These are phyloP conservation scores for Arctopsyche grandis DNA, from an alignment of 1,140 invertebrate species.

Conservation along the genomic window DNA sequence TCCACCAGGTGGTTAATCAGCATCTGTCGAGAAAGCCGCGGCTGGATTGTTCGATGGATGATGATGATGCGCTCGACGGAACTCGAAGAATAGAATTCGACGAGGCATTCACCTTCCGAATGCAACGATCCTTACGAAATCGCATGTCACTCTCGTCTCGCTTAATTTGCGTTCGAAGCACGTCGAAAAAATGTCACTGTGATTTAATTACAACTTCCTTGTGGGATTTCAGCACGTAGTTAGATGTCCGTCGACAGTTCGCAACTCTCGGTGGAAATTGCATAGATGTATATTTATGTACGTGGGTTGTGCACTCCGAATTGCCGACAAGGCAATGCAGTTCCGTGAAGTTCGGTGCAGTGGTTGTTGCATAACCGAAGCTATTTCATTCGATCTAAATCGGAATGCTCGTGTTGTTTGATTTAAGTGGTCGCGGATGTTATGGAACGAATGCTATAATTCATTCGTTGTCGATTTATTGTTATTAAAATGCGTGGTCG, in stretches of 20 bases:
- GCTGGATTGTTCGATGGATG: background rate
- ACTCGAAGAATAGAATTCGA: too few species aligned
- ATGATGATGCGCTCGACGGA: too few species aligned
- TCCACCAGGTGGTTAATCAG: background rate
- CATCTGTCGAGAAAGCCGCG: background rate
- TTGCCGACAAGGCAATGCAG: background rate
- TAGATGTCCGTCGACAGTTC: background rate
- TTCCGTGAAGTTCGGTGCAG: background rate
- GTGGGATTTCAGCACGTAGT: slow-evolving; percentile 1
- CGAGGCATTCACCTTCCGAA: too few species aligned
- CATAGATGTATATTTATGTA: background rate
- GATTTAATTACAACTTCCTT: slow-evolving; percentile 33
- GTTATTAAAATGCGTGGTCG: too few species aligned
- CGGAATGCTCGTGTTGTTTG: background rate
- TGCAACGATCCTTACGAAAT: background rate
- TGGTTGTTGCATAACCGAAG: background rate
- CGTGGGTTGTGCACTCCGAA: background rate
- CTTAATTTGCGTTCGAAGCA: background rate
- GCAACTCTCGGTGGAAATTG: background rate
- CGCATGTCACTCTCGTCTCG: background rate
- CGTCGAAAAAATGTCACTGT: slow-evolving; percentile 8
- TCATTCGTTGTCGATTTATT: too few species aligned
- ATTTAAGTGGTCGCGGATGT: too few species aligned
- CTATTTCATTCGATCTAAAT: background rate
- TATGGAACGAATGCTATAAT: too few species aligned